These are phyloP conservation scores for Xanthorhoe designata DNA, from an alignment of 2,888 invertebrate genomes.

Conservation along the genomic window DNA sequence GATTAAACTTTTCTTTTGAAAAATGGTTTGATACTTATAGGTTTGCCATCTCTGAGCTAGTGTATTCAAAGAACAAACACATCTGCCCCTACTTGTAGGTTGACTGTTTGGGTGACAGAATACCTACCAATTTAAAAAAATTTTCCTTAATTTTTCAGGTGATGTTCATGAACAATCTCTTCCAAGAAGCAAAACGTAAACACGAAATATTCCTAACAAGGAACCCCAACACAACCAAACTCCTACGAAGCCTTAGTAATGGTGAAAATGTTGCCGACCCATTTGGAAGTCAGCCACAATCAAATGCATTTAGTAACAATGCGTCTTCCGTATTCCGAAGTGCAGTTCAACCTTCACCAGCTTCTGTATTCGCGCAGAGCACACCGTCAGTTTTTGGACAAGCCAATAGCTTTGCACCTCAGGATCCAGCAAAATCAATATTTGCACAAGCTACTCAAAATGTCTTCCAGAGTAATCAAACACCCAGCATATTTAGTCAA, in stretches of 20 bases:
- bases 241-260: constrained; percentile 63
- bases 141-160: constrained; percentile 53
- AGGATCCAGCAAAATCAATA: constrained; percentile 56
- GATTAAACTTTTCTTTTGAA: too few relatives aligned
- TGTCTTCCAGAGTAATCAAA: constrained; percentile 39
- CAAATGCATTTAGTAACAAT: constrained; percentile 45
- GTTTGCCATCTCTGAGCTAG: too few relatives aligned
- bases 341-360: constrained; percentile 56
- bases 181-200: constrained; percentile 61
- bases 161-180: constrained; percentile 61
- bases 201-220: constrained; percentile 64
- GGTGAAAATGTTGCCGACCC: constrained; percentile 62
- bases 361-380: constrained; percentile 41
- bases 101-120: too few relatives aligned
- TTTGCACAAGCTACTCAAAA: constrained; percentile 66
- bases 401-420: constrained; percentile 41
- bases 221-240: constrained; percentile 54
- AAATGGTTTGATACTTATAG: too few relatives aligned
- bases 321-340: constrained; percentile 69
- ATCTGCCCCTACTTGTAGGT: too few relatives aligned
- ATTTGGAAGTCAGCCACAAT: constrained; percentile 50
- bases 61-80: too few relatives aligned
- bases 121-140: not conserved
- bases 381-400: constrained; percentile 45
- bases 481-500: constrained; percentile 22